Evolutionary conservation across 2,797 vertebrate species (phyloP).

Genomic region (Myotis pilosus): DNA sequence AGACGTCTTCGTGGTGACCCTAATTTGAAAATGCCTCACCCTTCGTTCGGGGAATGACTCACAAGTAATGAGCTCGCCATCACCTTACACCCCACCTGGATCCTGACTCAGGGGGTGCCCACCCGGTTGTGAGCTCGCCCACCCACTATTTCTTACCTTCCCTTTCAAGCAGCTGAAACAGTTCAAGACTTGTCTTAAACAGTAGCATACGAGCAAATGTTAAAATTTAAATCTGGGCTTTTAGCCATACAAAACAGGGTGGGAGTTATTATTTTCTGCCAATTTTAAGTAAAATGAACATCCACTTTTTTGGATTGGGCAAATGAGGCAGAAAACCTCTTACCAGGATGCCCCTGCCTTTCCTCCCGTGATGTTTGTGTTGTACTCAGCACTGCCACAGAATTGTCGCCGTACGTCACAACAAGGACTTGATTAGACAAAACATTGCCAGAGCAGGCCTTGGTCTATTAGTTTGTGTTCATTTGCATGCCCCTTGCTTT

Average conservation of each 20-base stretch:
- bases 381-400: neutral
- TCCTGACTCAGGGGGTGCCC: neutral
- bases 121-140: accelerated
- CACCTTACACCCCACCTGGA: neutral
- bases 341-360: conserved; percentile 17
- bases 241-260: conserved; percentile 78
- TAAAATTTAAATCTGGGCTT: conserved; percentile 74
- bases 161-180: conserved; percentile 55
- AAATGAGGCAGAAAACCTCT: conserved; percentile 59
- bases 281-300: conserved; percentile 69
- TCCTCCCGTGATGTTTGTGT: conserved; percentile 31
- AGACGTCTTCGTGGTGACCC: neutral
- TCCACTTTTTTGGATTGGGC: conserved; percentile 17
- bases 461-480: neutral
- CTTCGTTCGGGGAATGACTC: accelerated
- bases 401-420: neutral
- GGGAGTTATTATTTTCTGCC: conserved; percentile 70
- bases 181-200: conserved; percentile 70
- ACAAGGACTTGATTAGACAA: conserved; percentile 39
- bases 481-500: conserved; percentile 56
- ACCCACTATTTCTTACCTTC: neutral
- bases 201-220: conserved; percentile 68
- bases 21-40: neutral
- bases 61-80: accelerated
- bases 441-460: neutral